Base-by-base conservation (phyloP, 1,140 invertebrate genomes). In the Catajapyx aquilonaris region DNA sequence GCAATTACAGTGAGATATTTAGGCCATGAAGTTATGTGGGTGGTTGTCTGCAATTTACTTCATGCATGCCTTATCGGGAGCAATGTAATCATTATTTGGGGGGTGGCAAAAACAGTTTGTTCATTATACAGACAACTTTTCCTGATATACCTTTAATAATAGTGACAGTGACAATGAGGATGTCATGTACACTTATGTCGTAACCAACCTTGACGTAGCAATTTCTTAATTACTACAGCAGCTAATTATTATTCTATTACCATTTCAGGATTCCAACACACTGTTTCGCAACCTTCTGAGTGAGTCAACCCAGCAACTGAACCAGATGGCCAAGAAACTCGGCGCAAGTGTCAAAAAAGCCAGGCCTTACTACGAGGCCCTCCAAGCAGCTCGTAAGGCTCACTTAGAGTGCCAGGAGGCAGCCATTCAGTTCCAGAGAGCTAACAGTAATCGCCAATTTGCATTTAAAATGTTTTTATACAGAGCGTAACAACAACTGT, bases 341-440 rank as follows among this genome's bases (percentile, higher is more conserved):
- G 81, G 85, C 21, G 68, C 66, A 46, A 87, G 76, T 55, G 86
- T 94, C 39, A 78, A 87, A 51, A 79, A 79, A 60, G 81, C 87
- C 1, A 60, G 84, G 40, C 85, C 87, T 7, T 96, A 90, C 57
- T 93, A 90, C 62, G 85, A 90, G 55, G 68, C 81, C 20, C 42
- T 68, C 21, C 66, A 73, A 45, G 57, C 68, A 33, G 71, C 76
- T 1, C 68, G 69, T 40, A 60, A 65, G 46, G 76, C 79, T 5
- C 75, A 86, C 47, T 56, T 69, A 20, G 76, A 86, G 51, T 85
- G 81, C 49, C 81, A 95, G 53, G 73, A 75, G 50, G 86, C 88
- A 28, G 87, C 87, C 22, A 73, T 86, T 23, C 75, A 80, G 52
- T 97, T 84, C 55, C 86, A 94, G 56, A 68, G 83, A 51, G 86